Percentiles rank a stretch among this genome's conserved stretches.
These are phyloP conservation scores for Pyxicephalus adspersus DNA, from an alignment of 2,113 vertebrate genomes.

Conservation along the genomic window DNA sequence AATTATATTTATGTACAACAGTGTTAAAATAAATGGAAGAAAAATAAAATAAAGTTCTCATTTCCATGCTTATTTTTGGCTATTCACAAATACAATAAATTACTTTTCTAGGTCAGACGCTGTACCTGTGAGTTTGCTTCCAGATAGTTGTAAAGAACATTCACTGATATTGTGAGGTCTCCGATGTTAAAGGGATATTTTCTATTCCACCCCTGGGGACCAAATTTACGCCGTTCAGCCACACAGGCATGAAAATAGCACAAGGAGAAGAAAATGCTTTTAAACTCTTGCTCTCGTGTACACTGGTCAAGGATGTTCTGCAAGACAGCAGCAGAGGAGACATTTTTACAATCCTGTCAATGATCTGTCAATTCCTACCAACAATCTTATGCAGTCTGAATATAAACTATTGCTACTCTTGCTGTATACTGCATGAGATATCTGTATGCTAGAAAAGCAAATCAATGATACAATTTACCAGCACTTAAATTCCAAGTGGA, in stretches of 20 bases:
- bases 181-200: slow-evolving; percentile 82
- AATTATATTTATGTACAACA: too few relatives aligned
- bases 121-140: slow-evolving; percentile 80
- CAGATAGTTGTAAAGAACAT: slow-evolving; percentile 80
- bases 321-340: neutral
- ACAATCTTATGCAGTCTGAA: slow-evolving; percentile 6
- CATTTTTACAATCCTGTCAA: slow-evolving; percentile 14
- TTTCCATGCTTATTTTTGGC: too few relatives aligned
- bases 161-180: slow-evolving; percentile 81
- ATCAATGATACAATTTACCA: slow-evolving; percentile 40
- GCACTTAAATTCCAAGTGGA: slow-evolving; percentile 10
- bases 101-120: neutral
- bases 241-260: slow-evolving; percentile 83
- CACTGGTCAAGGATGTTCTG: slow-evolving; percentile 81
- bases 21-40: too few relatives aligned
- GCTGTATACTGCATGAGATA: neutral
- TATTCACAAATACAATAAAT: neutral
- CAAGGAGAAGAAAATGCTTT: slow-evolving; percentile 81
- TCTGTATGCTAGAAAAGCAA: neutral
- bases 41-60: too few relatives aligned
- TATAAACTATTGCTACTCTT: neutral
- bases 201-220: slow-evolving; percentile 80
- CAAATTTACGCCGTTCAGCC: slow-evolving; percentile 79
- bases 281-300: slow-evolving; percentile 81
- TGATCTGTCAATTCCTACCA: slow-evolving; percentile 1